Evolutionary conservation across 2,113 vertebrate genomes (phyloP).

Genomic region (Sigmodon hispidus): DNA sequence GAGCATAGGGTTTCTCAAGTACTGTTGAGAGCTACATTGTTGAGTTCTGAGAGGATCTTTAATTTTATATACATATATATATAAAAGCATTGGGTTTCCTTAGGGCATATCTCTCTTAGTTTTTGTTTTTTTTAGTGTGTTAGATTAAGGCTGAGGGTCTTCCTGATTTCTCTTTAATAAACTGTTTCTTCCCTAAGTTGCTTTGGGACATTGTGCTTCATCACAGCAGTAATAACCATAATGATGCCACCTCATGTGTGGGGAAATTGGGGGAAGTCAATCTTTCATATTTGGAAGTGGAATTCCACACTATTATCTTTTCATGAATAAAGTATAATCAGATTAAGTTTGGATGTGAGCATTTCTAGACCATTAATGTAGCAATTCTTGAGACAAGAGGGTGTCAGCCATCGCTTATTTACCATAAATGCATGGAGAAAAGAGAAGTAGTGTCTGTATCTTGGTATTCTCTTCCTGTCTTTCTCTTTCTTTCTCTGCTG

Average conservation of each 20-base stretch:
- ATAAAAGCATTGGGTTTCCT: not conserved
- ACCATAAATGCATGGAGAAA: not conserved
- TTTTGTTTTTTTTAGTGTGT: not conserved
- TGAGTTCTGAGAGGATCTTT: not conserved
- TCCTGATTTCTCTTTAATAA: not conserved
- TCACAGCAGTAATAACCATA: too few relatives aligned
- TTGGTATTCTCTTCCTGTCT: not conserved
- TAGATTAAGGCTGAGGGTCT: not conserved
- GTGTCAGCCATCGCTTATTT: not conserved
- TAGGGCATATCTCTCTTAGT: not conserved
- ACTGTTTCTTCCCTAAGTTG: not conserved
- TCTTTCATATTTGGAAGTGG: conserved; percentile 27
- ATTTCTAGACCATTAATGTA: not conserved
- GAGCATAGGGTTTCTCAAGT: not conserved
- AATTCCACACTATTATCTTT: not conserved
- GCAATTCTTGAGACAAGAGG: not conserved
- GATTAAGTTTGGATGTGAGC: not conserved
- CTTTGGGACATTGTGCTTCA: not conserved
- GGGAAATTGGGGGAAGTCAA: not conserved
- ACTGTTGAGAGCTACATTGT: not conserved
- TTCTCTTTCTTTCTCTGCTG: not conserved
- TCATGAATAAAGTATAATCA: conserved; percentile 9
- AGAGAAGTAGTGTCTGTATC: not conserved
- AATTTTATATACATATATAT: too few relatives aligned
- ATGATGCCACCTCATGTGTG: not conserved